phyloP scores from a whole-genome alignment of 2,888 invertebrate species.

The Mamestra brassicae region DNA sequence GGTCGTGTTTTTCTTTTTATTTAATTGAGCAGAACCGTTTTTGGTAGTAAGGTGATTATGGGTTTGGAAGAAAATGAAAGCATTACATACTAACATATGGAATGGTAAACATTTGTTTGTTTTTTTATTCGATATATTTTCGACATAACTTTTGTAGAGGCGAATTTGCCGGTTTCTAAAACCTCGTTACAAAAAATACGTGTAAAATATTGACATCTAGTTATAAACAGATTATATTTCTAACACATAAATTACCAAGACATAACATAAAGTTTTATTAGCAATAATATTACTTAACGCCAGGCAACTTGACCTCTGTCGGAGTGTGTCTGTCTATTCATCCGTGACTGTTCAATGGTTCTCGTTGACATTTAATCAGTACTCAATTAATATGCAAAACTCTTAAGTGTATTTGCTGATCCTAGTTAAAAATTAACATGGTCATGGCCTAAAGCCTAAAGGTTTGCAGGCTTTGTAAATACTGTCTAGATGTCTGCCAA shows the following conservation, averaged over 20 bases:
- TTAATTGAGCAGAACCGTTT: conserved; percentile 15
- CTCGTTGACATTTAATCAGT: conserved; percentile 54
- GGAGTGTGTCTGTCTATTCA: conserved; percentile 6
- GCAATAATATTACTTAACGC: conserved; percentile 22
- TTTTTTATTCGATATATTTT: not conserved
- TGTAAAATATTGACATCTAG: too few species aligned
- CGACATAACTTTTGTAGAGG: too few species aligned
- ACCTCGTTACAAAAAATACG: too few species aligned
- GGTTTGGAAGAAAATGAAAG: conserved; percentile 38
- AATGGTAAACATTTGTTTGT: conserved; percentile 3
- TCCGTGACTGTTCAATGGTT: conserved; percentile 24
- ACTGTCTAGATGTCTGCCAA: not conserved
- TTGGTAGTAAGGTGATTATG: conserved; percentile 4
- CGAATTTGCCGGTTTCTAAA: too few species aligned
- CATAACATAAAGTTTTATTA: not conserved
- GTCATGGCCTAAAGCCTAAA: conserved; percentile 3
- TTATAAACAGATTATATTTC: not conserved
- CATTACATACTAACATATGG: not conserved
- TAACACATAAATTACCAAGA: not conserved
- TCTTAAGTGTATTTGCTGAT: conserved; percentile 10
- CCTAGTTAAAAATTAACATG: not conserved
- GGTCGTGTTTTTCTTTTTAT: conserved; percentile 44
- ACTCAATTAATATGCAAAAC: conserved; percentile 17
- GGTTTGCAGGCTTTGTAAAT: conserved; percentile 8
- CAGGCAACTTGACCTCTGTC: conserved; percentile 42